Evolutionary conservation across 1,140 invertebrate genomes (phyloP), one percentile per base, ranked within the genome.

Genomic region (Aphidius ervi): DNA sequence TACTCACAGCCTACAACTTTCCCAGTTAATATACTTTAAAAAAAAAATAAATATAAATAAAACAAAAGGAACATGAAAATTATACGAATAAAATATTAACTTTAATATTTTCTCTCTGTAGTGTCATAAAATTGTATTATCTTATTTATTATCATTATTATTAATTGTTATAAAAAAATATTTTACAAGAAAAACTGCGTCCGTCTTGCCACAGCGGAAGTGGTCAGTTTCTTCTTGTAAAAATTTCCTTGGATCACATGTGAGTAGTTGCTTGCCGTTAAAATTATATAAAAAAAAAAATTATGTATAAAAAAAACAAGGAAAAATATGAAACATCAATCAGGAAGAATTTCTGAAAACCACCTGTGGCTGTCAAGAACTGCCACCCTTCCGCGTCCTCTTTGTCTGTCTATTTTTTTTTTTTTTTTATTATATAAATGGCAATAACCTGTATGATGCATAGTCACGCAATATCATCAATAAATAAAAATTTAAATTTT

Each of bases 381-480:
- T 49, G 53, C 43, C 46, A 59, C 16, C 8, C 52, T 39, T 61
- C 41, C 61, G 59, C 61, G 59, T 63, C 59, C 59, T 60, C 62
- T 43, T 53, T 49, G 62, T 61, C 48, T 43, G 46, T 52, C 43
- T 45, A 7, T 45, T 10, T 45, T 10, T 45, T 10, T 45, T 10
- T 45, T 10, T 45, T 10, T 9, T 1, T 10, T 10, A 9, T 10
- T 45, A 7, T 45, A 31, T 31, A 31, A 47, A 46, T 46, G 45
- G 9, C 20, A 31, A 5, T 49, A 7, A 45, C 4, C 43, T 10
- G 7, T 37, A 57, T 45, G 47, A 58, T 41, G 45, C 58, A 50
- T 54, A 52, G 63, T 67, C 66, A 68, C 63, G 65, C 65, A 58
- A 55, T 40, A 52, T 64, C 69, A 64, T 66, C 67, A 68, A 67